Percentiles rank a stretch among this genome's conserved stretches.
Conservation (phyloP, 2,888 invertebrate genomes). For the Drosophila neoperkinsi region DNA sequence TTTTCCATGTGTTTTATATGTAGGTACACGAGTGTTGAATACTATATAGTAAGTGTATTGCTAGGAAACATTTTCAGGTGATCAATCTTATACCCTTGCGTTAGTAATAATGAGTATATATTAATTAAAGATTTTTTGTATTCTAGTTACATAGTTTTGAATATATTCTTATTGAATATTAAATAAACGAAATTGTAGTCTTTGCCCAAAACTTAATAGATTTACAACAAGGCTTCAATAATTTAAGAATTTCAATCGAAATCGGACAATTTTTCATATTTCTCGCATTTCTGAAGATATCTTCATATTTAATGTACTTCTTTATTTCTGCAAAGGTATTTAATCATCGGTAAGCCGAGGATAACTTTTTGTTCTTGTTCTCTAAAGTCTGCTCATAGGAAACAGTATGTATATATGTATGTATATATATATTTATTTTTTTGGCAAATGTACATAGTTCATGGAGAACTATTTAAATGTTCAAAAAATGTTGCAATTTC, state of each 20-base stretch:
- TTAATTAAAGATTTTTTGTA: not conserved
- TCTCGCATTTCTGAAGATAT: not conserved
- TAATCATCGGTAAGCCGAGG: conserved; percentile 1
- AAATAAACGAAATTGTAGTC: not conserved
- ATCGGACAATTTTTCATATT: not conserved
- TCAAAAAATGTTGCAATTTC: conserved; percentile 37
- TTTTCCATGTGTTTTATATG: conserved; percentile 2
- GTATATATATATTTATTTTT: not conserved
- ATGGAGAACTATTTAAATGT: conserved; percentile 21
- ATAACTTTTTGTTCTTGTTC: not conserved
- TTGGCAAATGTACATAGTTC: conserved; percentile 38
- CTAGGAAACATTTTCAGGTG: conserved; percentile 57
- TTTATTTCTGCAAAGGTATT: conserved; percentile 19
- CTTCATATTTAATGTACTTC: not conserved
- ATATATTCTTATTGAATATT: not conserved
- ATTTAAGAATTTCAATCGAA: not conserved
- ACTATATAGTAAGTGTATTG: conserved; percentile 28
- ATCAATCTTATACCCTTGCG: conserved; percentile 17
- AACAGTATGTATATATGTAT: conserved; percentile 21
- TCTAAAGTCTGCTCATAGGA: conserved; percentile 30
- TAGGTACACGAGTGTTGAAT: conserved; percentile 32
- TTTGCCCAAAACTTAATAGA: not conserved
- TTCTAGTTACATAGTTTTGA: not conserved
- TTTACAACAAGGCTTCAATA: not conserved
- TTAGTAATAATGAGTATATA: not conserved